Evolutionary conservation across 1,140 invertebrate genomes (phyloP).

Genomic region (Amyelois transitella): DNA sequence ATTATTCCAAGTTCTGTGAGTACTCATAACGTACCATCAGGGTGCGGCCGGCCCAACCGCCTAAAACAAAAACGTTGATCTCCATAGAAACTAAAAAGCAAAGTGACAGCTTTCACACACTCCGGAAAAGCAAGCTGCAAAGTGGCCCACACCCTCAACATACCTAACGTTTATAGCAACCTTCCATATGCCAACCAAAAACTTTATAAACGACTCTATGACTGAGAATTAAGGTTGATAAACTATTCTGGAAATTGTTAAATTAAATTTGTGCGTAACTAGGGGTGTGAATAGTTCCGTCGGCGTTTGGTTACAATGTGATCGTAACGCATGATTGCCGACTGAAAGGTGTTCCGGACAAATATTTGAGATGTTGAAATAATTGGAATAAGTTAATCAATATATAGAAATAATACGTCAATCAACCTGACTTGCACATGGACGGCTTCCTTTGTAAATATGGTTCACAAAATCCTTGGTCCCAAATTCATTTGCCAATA

Average conservation of each 20-base stretch:
- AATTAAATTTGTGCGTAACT: not conserved
- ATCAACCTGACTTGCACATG: too few species aligned
- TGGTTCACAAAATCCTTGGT: too few species aligned
- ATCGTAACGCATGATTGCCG: slow-evolving; percentile 20
- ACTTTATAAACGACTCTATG: not conserved
- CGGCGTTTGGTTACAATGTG: slow-evolving; percentile 26
- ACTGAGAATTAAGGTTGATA: not conserved
- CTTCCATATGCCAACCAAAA: not conserved
- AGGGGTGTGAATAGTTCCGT: slow-evolving; percentile 35
- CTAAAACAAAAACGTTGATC: slow-evolving; percentile 27
- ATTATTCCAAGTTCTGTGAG: too few species aligned
- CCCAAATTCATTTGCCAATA: too few species aligned
- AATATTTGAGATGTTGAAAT: not conserved
- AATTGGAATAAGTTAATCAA: not conserved
- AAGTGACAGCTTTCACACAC: slow-evolving; percentile 53
- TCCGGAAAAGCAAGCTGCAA: slow-evolving; percentile 58
- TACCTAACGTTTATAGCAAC: not conserved
- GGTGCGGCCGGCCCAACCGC: not conserved
- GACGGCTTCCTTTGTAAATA: too few species aligned
- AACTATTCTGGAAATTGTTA: not conserved
- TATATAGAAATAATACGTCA: too few species aligned
- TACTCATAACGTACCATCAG: too few species aligned
- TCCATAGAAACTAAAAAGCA: slow-evolving; percentile 38
- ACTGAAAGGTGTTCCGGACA: slow-evolving; percentile 15
- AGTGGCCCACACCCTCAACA: slow-evolving; percentile 31